Base-by-base conservation (phyloP, 2,113 vertebrate species). In the Andinoacara biseriatus region DNA sequence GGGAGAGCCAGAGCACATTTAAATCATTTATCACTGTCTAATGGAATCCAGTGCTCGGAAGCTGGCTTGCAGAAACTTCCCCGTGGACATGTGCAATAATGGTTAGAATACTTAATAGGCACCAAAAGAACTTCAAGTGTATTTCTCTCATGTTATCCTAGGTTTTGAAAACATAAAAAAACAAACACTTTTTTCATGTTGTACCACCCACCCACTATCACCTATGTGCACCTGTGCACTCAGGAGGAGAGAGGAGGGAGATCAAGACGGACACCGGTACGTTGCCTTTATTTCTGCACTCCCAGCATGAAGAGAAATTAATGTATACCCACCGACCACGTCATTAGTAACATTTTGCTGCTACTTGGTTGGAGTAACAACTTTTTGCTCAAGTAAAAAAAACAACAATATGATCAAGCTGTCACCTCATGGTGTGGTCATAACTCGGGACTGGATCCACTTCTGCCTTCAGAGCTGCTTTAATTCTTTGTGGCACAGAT, bases 131-230 rank as follows among this genome's bases (percentile, higher is more conserved):
- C 40, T 26, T 46, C 1, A 67, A 67, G 38, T 65, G 11, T 43
- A 43, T 46, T 67, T 67, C 38, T 46, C 22, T 67, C 0, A 67
- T 67, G 22, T 67, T 10, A 10, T 14, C 8, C 26, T 26, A 67
- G 14, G 38, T 67, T 67, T 43, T 43, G 22, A 22, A 46, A 10
- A 65, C 43, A 26, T 65, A 26, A 65, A 65, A 65, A 43, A 43
- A 26, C 4, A 2, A 1, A 7, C 24, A 26, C 0, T 14, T 3
- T 46, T 10, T 3, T 67, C 38, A 26, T 26, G 43, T 0, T 0
- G 38, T 46, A 46, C 62, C 46, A 40, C 38, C 38, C 62, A 67
- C 2, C 38, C 63, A 67, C 38, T 67, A 43, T 65, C 24, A 22
- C 40, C 2, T 46, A 8, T 46, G 1, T 10, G 63, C 40, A 46